Evolutionary conservation across 2,888 invertebrate genomes (phyloP).

Genomic region (Nesidiocoris tenuis): DNA sequence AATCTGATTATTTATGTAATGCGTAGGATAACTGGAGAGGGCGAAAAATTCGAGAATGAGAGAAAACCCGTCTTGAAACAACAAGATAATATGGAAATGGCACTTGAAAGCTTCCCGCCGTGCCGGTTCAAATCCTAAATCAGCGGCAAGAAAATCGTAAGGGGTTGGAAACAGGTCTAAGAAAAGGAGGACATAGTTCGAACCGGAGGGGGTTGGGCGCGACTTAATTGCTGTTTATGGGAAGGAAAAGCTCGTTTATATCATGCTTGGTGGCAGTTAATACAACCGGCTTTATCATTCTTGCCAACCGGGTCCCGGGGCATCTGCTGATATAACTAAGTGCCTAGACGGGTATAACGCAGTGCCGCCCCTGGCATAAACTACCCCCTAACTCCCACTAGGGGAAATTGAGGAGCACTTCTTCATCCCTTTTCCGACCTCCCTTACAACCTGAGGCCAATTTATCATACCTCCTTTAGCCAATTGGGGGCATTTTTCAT

Average conservation of each 20-base stretch:
- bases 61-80: no score
- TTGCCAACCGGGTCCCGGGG: constrained; percentile 27
- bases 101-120: constrained; percentile 28
- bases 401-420: constrained; percentile 43
- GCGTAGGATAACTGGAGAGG: background rate
- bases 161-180: constrained; percentile 3
- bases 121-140: background rate
- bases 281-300: constrained; percentile 38
- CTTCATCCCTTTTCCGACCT: constrained; percentile 30
- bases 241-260: constrained; percentile 45
- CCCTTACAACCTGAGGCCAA: constrained; percentile 35
- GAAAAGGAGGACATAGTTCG: constrained; percentile 7
- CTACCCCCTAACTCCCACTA: constrained; percentile 31
- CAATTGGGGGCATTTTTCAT: constrained; percentile 42
- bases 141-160: background rate
- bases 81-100: constrained; percentile 42
- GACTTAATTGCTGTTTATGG: constrained; percentile 44
- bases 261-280: constrained; percentile 43
- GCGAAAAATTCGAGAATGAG: constrained; percentile 9
- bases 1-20: no score
- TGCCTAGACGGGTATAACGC: constrained; percentile 20
- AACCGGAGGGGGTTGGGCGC: constrained; percentile 14
- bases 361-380: constrained; percentile 40
- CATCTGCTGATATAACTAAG: constrained; percentile 42
- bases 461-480: constrained; percentile 41